These are phyloP conservation scores for Numida meleagris DNA, from an alignment of 2,113 vertebrate genomes.

Conservation along the genomic window DNA sequence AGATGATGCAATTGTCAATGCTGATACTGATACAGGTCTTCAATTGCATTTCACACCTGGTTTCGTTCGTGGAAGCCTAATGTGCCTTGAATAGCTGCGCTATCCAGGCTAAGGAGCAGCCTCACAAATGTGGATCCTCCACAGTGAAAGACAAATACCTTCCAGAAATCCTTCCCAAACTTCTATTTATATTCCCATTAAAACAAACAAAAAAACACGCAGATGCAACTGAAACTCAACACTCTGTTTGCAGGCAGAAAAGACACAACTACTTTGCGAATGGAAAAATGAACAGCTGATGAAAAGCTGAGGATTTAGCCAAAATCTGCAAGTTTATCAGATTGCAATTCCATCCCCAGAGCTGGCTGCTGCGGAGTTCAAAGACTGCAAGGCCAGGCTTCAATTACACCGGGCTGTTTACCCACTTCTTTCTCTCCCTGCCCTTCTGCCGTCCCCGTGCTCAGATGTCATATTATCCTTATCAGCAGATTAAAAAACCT, in stretches of 20 bases:
- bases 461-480: slow-evolving; percentile 64
- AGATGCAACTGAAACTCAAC: not conserved
- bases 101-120: not conserved
- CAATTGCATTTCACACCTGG: not conserved
- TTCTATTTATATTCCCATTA: not conserved
- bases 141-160: not conserved
- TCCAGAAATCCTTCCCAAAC: not conserved
- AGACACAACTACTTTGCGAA: not conserved
- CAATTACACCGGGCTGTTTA: slow-evolving; percentile 44
- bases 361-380: not conserved
- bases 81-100: not conserved
- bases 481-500: slow-evolving; percentile 53
- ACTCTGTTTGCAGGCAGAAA: not conserved
- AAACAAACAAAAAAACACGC: not conserved
- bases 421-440: slow-evolving; percentile 9
- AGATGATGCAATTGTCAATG: not conserved
- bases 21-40: not conserved
- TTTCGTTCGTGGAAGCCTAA: not conserved
- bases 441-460: slow-evolving; percentile 39
- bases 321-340: not conserved
- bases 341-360: not conserved
- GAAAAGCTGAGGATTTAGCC: not conserved
- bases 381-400: slow-evolving; percentile 24
- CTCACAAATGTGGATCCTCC: not conserved
- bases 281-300: not conserved